These are phyloP conservation scores for Litoditis marina DNA, from an alignment of 2,888 invertebrate species.

Conservation along the genomic window DNA sequence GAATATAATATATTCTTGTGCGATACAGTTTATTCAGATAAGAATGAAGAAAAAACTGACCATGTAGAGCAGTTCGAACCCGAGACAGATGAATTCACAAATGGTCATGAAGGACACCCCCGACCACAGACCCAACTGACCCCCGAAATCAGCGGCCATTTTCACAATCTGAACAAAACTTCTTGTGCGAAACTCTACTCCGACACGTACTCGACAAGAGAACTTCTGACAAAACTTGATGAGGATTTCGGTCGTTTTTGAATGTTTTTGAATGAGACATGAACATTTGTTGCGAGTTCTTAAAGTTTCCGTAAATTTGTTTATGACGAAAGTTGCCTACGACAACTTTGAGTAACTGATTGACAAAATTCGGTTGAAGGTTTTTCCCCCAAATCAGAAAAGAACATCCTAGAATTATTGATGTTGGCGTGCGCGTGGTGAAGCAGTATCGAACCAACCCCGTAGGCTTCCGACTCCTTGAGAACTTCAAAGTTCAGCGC, in stretches of 20 bases:
- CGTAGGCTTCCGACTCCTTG: conserved; percentile 55
- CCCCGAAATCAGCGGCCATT: conserved; percentile 60
- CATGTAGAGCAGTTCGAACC: conserved; percentile 49
- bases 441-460: conserved; percentile 26
- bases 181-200: too few relatives aligned
- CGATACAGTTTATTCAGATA: neutral
- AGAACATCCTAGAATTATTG: neutral
- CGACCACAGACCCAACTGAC: conserved; percentile 56
- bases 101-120: conserved; percentile 57
- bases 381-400: too few relatives aligned
- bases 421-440: neutral
- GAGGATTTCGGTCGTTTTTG: too few relatives aligned
- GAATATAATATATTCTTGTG: neutral
- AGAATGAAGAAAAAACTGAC: conserved; percentile 1
- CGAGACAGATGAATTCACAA: conserved; percentile 54
- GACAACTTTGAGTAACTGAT: too few relatives aligned
- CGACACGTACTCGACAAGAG: neutral
- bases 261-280: neutral
- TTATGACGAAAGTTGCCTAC: too few relatives aligned
- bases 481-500: conserved; percentile 57
- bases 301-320: too few relatives aligned
- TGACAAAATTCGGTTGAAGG: too few relatives aligned
- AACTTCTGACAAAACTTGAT: too few relatives aligned
- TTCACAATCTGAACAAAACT: conserved; percentile 57
- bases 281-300: too few relatives aligned